Conservation (phyloP, 2,888 invertebrate genomes). For the Lycaena phlaeas region DNA sequence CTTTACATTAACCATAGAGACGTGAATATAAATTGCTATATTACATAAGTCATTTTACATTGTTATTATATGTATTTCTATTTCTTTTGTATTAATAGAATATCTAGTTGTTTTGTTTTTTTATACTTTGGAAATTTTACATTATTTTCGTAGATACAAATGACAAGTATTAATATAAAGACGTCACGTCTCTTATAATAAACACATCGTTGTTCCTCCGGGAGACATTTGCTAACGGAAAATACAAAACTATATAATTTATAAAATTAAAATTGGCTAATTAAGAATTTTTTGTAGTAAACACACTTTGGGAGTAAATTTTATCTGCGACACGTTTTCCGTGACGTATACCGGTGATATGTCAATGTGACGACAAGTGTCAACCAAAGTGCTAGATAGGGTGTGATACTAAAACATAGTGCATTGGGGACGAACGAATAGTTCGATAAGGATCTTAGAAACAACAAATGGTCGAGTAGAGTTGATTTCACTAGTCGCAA, state of each 20-base stretch:
- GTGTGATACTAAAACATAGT: constrained; percentile 62
- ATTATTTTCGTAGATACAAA: too few species aligned
- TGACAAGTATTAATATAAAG: background rate
- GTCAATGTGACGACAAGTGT: constrained; percentile 38
- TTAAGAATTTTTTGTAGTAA: constrained; percentile 44
- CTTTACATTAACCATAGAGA: constrained; percentile 4
- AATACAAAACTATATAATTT: constrained; percentile 43
- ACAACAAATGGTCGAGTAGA: constrained; percentile 71
- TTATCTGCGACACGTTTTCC: constrained; percentile 35
- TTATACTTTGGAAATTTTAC: background rate
- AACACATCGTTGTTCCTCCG: constrained; percentile 24
- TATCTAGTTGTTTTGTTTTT: background rate
- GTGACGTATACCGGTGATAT: constrained; percentile 57
- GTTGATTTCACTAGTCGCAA: constrained; percentile 74
- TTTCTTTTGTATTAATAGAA: background rate
- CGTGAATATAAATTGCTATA: constrained; percentile 9
- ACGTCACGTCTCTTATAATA: constrained; percentile 21
- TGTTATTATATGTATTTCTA: constrained; percentile 1
- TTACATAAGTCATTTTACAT: background rate
- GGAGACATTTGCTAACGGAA: constrained; percentile 35
- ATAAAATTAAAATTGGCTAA: constrained; percentile 60
- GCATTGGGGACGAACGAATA: constrained; percentile 65
- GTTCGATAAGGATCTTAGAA: constrained; percentile 42
- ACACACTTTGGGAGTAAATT: constrained; percentile 40
- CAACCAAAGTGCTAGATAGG: constrained; percentile 53